phyloP scores from a whole-genome alignment of 2,113 vertebrate genomes.

The Microtus montanus region DNA sequence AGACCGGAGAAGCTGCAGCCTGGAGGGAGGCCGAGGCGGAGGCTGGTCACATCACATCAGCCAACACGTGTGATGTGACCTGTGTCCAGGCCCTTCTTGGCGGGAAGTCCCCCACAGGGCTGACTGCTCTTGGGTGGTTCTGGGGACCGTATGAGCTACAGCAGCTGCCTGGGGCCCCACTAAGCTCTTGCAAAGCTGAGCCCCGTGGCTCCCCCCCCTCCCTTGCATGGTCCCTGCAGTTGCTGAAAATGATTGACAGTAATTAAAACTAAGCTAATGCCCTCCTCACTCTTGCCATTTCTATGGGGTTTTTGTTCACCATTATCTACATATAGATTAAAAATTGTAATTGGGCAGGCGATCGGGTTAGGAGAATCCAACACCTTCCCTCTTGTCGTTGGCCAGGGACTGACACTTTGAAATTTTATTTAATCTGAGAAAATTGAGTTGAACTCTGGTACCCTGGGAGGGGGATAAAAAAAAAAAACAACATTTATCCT shows the following conservation, averaged over 20 bases:
- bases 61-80: neutral
- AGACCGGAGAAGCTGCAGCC: neutral
- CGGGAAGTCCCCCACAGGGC: neutral
- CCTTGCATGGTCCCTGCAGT: slow-evolving; percentile 84
- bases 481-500: slow-evolving; percentile 79
- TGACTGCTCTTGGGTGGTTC: neutral
- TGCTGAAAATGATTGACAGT: slow-evolving; percentile 94
- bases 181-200: slow-evolving; percentile 59
- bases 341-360: slow-evolving; percentile 95
- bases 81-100: neutral
- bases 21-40: neutral
- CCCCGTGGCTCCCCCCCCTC: slow-evolving; percentile 75
- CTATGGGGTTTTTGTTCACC: slow-evolving; percentile 94
- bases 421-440: slow-evolving; percentile 94
- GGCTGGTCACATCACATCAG: neutral
- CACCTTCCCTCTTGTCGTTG: slow-evolving; percentile 87
- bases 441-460: slow-evolving; percentile 92
- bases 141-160: neutral
- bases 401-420: slow-evolving; percentile 92
- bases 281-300: slow-evolving; percentile 97
- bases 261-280: slow-evolving; percentile 99
- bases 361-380: slow-evolving; percentile 93
- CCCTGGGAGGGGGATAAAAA: slow-evolving; percentile 85
- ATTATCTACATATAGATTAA: slow-evolving; percentile 99
- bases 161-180: slow-evolving; percentile 40